Conservation (phyloP, 2,888 invertebrate species). For the Ganaspis brasiliensis region DNA sequence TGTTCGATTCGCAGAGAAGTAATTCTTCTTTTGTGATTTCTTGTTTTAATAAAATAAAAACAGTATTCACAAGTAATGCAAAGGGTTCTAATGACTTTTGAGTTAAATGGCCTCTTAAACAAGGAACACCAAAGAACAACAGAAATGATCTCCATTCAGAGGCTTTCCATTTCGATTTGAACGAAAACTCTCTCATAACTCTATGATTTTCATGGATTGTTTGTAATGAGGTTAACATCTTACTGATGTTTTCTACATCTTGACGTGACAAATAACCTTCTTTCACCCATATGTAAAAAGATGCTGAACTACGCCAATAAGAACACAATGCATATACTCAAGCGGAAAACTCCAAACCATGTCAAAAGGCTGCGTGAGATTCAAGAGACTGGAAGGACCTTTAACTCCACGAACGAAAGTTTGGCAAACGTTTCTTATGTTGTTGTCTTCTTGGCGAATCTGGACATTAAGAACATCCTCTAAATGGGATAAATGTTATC, state of each 20-base stretch:
- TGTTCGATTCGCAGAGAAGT: no score
- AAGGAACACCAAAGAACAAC: constrained; percentile 18
- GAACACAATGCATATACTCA: neutral
- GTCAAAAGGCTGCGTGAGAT: neutral
- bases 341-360: neutral
- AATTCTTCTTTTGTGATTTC: no score
- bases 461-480: neutral
- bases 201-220: neutral
- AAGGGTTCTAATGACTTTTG: constrained; percentile 26
- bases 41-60: no score
- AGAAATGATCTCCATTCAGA: constrained; percentile 51
- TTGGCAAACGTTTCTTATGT: neutral
- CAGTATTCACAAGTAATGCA: constrained; percentile 42
- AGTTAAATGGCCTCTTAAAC: constrained; percentile 24
- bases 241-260: neutral
- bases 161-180: constrained; percentile 41
- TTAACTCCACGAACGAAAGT: neutral
- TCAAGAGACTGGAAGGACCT: neutral
- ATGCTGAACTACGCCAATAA: neutral
- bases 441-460: neutral
- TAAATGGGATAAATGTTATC: neutral
- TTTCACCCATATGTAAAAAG: neutral
- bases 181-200: neutral
- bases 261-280: neutral
- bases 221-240: neutral